Evolutionary conservation across 2,113 vertebrate species (phyloP).

Genomic region (Periophthalmus modestus): DNA sequence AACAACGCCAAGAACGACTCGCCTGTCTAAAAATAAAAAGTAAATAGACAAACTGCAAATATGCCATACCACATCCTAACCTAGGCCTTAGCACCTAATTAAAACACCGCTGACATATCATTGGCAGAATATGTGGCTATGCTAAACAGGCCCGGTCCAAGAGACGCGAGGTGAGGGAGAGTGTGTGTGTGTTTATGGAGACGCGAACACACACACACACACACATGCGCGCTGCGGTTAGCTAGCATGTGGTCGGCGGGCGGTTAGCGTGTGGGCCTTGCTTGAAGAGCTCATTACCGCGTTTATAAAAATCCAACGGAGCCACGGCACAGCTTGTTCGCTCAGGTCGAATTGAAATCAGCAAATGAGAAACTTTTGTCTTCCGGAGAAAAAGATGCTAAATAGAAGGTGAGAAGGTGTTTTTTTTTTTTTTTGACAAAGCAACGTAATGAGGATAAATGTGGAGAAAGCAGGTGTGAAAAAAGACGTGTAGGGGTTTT

Average conservation of each 20-base stretch:
- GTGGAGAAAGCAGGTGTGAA: neutral
- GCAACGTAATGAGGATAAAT: neutral
- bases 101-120: slow-evolving; percentile 49
- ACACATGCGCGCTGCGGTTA: slow-evolving; percentile 54
- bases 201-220: slow-evolving; percentile 35
- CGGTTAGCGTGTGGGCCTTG: slow-evolving; percentile 51
- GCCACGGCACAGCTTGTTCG: neutral
- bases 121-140: slow-evolving; percentile 36
- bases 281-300: slow-evolving; percentile 65
- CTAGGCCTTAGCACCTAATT: slow-evolving; percentile 50
- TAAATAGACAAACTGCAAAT: neutral
- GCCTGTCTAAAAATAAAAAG: slow-evolving; percentile 6
- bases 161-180: neutral
- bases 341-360: neutral
- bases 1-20: neutral
- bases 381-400: neutral
- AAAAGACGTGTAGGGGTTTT: neutral
- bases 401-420: neutral
- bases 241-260: slow-evolving; percentile 30
- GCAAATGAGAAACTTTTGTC: slow-evolving; percentile 11
- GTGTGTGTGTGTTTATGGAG: slow-evolving; percentile 12
- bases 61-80: neutral
- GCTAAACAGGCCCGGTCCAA: slow-evolving; percentile 25
- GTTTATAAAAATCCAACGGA: slow-evolving; percentile 59
- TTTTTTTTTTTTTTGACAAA: neutral